phyloP scores from a whole-genome alignment of 1,140 invertebrate genomes.

The Teleopsis dalmanni region DNA sequence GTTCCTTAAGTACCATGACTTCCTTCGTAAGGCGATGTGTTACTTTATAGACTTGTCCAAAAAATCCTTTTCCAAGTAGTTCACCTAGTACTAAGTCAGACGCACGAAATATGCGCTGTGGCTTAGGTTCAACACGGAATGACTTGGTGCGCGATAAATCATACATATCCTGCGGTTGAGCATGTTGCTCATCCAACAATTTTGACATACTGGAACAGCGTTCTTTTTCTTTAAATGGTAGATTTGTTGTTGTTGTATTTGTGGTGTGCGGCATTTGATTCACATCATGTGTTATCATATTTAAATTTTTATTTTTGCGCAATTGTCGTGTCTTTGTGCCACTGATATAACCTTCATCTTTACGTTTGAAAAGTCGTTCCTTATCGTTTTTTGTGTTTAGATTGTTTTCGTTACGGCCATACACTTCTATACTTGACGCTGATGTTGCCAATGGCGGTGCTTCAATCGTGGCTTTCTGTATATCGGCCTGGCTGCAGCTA shows the following conservation, averaged over 20 bases:
- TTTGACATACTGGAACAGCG: constrained; percentile 78
- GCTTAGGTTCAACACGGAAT: constrained; percentile 69
- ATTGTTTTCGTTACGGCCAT: constrained; percentile 15
- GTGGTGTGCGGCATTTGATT: background rate
- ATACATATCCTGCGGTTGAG: constrained; percentile 45
- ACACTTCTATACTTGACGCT: constrained; percentile 36
- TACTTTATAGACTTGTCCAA: constrained; percentile 85
- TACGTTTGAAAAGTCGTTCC: constrained; percentile 60
- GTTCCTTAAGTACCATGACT: constrained; percentile 91
- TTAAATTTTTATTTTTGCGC: constrained; percentile 47
- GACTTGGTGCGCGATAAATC: constrained; percentile 80
- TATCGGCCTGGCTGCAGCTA: constrained; percentile 37
- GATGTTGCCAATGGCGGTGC: constrained; percentile 33
- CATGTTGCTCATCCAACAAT: constrained; percentile 58
- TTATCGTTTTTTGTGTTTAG: constrained; percentile 45
- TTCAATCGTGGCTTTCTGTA: constrained; percentile 20
- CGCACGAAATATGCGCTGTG: constrained; percentile 77
- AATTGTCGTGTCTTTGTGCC: constrained; percentile 51
- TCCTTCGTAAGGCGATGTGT: constrained; percentile 84
- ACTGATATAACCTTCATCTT: constrained; percentile 57
- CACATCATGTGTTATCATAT: constrained; percentile 14
- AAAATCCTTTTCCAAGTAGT: constrained; percentile 86
- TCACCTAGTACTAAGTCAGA: constrained; percentile 80
- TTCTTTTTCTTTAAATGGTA: constrained; percentile 57
- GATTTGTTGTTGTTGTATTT: background rate